Conservation (phyloP, 2,888 invertebrate genomes). For the Embidobia sp. region DNA sequence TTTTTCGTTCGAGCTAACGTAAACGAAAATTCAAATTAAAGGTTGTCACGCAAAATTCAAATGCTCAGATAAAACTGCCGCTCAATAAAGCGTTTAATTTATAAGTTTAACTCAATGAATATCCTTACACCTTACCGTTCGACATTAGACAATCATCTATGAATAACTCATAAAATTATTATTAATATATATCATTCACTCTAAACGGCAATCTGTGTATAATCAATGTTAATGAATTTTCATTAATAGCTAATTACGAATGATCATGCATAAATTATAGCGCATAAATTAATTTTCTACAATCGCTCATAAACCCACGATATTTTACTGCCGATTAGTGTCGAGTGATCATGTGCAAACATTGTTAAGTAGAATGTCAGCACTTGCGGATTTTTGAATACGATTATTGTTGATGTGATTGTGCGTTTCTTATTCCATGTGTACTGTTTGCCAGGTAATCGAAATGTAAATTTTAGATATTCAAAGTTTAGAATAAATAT, state of each 20-base stretch:
- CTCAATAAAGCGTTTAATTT: too few relatives aligned
- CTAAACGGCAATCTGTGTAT: not conserved
- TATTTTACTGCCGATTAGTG: not conserved
- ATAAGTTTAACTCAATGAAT: not conserved
- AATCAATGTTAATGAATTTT: slow-evolving; percentile 33
- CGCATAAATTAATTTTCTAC: slow-evolving; percentile 6
- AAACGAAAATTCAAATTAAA: too few relatives aligned
- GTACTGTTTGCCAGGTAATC: too few relatives aligned
- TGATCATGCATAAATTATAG: slow-evolving; percentile 20
- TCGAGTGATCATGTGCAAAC: not conserved
- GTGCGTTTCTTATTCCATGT: too few relatives aligned
- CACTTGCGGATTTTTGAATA: too few relatives aligned
- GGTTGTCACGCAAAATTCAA: too few relatives aligned
- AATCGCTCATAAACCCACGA: slow-evolving; percentile 4
- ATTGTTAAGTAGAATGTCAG: not conserved
- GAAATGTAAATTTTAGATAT: too few relatives aligned
- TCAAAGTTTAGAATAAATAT: too few relatives aligned
- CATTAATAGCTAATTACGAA: slow-evolving; percentile 27
- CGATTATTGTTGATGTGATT: too few relatives aligned
- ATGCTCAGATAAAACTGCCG: too few relatives aligned
- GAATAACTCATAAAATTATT: slow-evolving; percentile 2
- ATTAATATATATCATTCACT: slow-evolving; percentile 10
- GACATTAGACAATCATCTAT: not conserved
- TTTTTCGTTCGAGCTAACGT: too few relatives aligned
- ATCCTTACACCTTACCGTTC: not conserved